phyloP scores from a whole-genome alignment of 2,113 vertebrate genomes.

The Chlamydotis undulata region DNA sequence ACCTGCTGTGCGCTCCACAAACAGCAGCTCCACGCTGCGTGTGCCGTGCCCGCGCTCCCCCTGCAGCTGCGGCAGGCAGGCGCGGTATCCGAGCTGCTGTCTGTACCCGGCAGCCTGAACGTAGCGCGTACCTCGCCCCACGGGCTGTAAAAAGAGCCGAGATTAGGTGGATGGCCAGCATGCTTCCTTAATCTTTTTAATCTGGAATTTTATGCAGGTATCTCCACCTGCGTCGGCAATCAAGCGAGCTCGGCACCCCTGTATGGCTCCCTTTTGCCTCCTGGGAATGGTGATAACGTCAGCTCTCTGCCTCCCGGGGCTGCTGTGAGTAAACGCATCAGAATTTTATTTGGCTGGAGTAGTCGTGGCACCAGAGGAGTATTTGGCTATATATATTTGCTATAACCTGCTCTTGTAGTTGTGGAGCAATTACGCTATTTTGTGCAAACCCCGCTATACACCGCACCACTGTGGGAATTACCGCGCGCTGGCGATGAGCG shows the following conservation, averaged over 20 bases:
- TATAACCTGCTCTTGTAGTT: neutral
- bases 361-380: neutral
- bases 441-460: neutral
- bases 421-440: neutral
- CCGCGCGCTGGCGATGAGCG: rapidly evolving
- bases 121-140: neutral
- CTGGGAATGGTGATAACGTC: neutral
- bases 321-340: neutral
- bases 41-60: rapidly evolving
- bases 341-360: neutral
- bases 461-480: neutral
- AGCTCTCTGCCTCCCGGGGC: neutral
- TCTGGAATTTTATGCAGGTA: neutral
- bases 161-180: no score
- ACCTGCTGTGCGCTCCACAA: conserved; percentile 5
- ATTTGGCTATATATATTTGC: neutral
- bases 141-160: neutral
- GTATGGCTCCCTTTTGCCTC: neutral
- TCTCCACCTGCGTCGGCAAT: neutral
- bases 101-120: neutral
- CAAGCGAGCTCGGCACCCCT: rapidly evolving
- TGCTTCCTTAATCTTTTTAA: neutral
- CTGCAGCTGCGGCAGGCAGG: rapidly evolving
- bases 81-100: rapidly evolving
- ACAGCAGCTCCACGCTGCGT: neutral